Evolutionary conservation across 37 sponge, comb jelly and placozoan genomes (phyloP).

Genomic region (Agelas oroides): DNA sequence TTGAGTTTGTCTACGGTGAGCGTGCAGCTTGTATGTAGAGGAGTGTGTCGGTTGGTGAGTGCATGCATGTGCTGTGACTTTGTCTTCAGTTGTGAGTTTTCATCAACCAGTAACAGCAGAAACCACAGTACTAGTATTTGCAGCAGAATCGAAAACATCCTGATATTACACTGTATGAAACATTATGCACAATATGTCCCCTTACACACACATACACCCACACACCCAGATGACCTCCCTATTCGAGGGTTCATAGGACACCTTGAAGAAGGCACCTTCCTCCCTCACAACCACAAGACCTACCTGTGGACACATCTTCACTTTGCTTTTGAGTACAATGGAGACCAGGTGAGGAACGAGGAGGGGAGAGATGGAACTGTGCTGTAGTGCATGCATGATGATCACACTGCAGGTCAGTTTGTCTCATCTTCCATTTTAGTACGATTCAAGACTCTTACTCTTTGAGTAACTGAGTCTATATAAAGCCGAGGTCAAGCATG

Average conservation of each 20-base stretch:
- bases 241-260: slow-evolving; percentile 95
- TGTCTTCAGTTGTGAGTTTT: too few relatives aligned
- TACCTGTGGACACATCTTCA: slow-evolving; percentile 89
- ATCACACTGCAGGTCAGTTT: neutral
- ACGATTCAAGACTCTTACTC: too few relatives aligned
- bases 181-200: too few relatives aligned
- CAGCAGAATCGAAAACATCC: too few relatives aligned
- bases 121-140: too few relatives aligned
- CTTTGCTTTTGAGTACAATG: slow-evolving; percentile 85
- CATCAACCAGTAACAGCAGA: too few relatives aligned
- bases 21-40: too few relatives aligned
- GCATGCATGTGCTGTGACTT: neutral
- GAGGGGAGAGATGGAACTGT: neutral
- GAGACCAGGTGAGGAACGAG: slow-evolving; percentile 59
- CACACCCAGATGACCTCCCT: slow-evolving; percentile 81
- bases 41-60: too few relatives aligned
- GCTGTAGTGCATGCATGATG: neutral
- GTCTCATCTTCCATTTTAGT: too few relatives aligned
- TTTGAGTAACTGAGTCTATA: too few relatives aligned
- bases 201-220: neutral
- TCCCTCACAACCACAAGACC: slow-evolving; percentile 84
- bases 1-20: slow-evolving; percentile 93
- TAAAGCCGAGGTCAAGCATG: too few relatives aligned
- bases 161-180: too few relatives aligned
- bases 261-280: slow-evolving; percentile 82